Conservation (phyloP, 2,113 vertebrate genomes). For the Apteryx owenii region DNA sequence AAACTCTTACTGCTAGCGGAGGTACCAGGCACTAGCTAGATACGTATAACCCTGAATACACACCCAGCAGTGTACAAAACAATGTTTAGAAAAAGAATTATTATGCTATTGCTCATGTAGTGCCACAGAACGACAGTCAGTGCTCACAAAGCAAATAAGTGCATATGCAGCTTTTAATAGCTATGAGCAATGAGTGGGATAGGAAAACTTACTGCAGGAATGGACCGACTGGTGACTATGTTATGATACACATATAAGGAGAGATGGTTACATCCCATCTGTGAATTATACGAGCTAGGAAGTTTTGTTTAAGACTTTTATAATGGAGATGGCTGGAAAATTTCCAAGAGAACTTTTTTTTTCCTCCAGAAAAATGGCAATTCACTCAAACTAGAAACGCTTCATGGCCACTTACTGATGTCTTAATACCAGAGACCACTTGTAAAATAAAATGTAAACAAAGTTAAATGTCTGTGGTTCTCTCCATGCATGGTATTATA, state of each 20-base stretch:
- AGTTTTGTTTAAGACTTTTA: not conserved
- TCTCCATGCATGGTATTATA: not conserved
- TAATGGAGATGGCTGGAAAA: not conserved
- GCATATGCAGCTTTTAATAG: not conserved
- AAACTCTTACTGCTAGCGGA: slow-evolving; percentile 59
- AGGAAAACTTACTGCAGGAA: not conserved
- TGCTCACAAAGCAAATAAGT: not conserved
- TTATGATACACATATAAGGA: not conserved
- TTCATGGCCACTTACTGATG: not conserved
- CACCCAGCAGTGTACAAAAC: not conserved
- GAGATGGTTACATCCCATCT: not conserved
- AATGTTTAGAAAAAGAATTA: not conserved
- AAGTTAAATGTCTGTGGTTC: not conserved
- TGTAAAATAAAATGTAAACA: not conserved
- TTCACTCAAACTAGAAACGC: not conserved
- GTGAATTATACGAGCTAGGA: not conserved
- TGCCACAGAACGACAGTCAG: not conserved
- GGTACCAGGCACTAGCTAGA: slow-evolving; percentile 9
- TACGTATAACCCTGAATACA: not conserved
- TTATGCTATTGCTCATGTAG: not conserved
- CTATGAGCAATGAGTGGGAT: not conserved
- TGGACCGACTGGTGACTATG: not conserved
- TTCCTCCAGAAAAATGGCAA: not conserved
- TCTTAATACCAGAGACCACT: not conserved
- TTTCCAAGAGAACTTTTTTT: accelerated